Evolutionary conservation across 2,113 vertebrate species (phyloP), one percentile per base, ranked within the genome.

Genomic region (Podarcis raffonei): DNA sequence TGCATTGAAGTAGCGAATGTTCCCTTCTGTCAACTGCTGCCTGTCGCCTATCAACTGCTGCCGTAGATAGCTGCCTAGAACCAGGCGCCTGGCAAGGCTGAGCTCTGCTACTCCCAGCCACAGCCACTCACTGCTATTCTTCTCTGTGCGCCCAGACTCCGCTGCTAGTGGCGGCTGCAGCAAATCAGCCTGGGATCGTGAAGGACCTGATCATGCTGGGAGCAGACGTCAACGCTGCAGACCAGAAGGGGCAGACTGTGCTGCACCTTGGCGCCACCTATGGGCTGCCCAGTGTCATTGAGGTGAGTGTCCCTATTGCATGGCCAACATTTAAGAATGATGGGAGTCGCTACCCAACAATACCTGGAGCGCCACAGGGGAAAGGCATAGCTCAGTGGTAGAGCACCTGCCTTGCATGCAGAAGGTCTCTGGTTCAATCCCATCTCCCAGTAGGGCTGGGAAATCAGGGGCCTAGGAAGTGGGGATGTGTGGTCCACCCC

Each of bases 171-270:
- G 98, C 98, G 0, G 98, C 98, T 39, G 96, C 98, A 0, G 98
- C 98, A 88, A 98, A 99, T 93, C 98, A 98, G 89, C 96, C 98
- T 0, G 97, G 97, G 53, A 98, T 99, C 13, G 97, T 98, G 76
- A 97, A 96, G 32, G 98, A 99, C 82, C 96, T 99, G 25, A 94
- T 99, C 89, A 95, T 87, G 20, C 92, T 99, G 42, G 98, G 98
- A 13, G 95, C 98, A 0, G 98, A 98, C 66, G 94, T 97, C 91
- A 97, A 98, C 0, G 97, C 97, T 25, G 97, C 97, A 6, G 98
- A 99, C 76, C 95, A 98, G 80, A 98, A 97, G 79, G 98, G 98
- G 78, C 98, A 98, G 71, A 98, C 97, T 0, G 96, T 98, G 7
- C 96, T 98, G 71, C 98, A 99, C 13, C 94, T 98, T 69, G 97